Percentiles rank a stretch among this genome's conserved stretches.
Evolutionary conservation across 2,888 invertebrate species (phyloP).

Genomic region (Ectobius pallidus): DNA sequence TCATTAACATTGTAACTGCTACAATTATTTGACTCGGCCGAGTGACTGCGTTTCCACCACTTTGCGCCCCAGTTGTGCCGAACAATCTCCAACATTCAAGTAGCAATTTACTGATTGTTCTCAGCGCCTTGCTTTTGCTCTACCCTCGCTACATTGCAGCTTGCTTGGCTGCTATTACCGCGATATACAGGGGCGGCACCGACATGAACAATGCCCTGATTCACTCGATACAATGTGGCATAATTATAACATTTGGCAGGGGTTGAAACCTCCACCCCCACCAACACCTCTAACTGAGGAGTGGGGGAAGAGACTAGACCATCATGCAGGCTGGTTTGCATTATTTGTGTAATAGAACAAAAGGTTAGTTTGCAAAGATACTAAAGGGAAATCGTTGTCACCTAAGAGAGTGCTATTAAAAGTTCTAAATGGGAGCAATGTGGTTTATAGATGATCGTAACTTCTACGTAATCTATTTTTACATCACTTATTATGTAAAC

Average conservation of each 20-base stretch:
- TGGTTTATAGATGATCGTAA: too few species aligned
- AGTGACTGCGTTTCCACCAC: background rate
- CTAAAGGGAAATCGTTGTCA: background rate
- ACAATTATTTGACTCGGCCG: background rate
- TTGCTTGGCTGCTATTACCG: constrained; percentile 10
- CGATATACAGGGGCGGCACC: background rate
- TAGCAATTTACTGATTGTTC: constrained; percentile 31
- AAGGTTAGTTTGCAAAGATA: background rate
- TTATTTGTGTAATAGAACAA: constrained; percentile 1
- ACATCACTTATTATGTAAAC: too few species aligned
- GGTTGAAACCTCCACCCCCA: background rate
- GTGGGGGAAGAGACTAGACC: background rate
- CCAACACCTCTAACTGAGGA: background rate
- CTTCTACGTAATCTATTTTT: too few species aligned
- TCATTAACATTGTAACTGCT: constrained; percentile 9
- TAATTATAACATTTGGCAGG: constrained; percentile 19
- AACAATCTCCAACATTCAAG: constrained; percentile 19
- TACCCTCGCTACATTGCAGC: background rate
- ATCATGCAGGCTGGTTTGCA: background rate
- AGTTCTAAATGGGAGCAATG: too few species aligned
- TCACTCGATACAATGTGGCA: constrained; percentile 15
- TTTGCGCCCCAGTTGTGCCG: constrained; percentile 17
- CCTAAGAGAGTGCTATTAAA: background rate
- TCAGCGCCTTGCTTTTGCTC: constrained; percentile 4
- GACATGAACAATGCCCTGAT: constrained; percentile 11